These are phyloP conservation scores for Drosophila ohnishii DNA, from an alignment of 1,140 invertebrate species.

Conservation along the genomic window DNA sequence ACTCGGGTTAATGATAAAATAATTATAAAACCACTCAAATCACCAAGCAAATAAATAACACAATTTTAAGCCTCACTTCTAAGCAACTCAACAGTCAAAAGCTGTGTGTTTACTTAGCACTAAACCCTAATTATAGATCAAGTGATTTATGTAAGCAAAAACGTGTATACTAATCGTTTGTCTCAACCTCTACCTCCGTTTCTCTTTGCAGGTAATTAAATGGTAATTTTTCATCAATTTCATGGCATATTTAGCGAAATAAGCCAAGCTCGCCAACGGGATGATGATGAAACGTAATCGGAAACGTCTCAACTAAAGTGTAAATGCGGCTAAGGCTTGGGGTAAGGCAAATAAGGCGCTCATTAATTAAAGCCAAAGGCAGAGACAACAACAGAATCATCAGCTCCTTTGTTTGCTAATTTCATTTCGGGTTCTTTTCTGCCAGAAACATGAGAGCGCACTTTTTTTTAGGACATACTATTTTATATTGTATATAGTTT, in stretches of 20 bases:
- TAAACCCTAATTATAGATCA: constrained; percentile 26
- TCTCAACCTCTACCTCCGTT: constrained; percentile 15
- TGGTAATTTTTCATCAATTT: constrained; percentile 53
- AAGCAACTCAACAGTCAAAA: constrained; percentile 17
- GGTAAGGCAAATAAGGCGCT: constrained; percentile 45
- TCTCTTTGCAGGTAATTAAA: constrained; percentile 75
- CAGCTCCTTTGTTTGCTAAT: constrained; percentile 61
- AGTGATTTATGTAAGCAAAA: constrained; percentile 31
- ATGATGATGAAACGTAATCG: constrained; percentile 30
- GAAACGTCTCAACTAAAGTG: constrained; percentile 6
- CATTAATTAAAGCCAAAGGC: constrained; percentile 54
- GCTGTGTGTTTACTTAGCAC: constrained; percentile 28
- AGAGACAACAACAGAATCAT: constrained; percentile 30
- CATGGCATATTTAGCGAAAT: constrained; percentile 49
- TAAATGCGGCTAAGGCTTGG: constrained; percentile 2
- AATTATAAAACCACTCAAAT: neutral
- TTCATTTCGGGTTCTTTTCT: constrained; percentile 26
- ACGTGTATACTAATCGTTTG: constrained; percentile 48
- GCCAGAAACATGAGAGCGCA: constrained; percentile 72
- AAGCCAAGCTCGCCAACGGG: constrained; percentile 8
- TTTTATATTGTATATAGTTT: constrained; percentile 46
- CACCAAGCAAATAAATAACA: neutral
- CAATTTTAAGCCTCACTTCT: neutral
- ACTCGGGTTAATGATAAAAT: neutral
- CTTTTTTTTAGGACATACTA: constrained; percentile 60